phyloP scores from a whole-genome alignment of 2,113 vertebrate genomes.

The Suncus etruscus region DNA sequence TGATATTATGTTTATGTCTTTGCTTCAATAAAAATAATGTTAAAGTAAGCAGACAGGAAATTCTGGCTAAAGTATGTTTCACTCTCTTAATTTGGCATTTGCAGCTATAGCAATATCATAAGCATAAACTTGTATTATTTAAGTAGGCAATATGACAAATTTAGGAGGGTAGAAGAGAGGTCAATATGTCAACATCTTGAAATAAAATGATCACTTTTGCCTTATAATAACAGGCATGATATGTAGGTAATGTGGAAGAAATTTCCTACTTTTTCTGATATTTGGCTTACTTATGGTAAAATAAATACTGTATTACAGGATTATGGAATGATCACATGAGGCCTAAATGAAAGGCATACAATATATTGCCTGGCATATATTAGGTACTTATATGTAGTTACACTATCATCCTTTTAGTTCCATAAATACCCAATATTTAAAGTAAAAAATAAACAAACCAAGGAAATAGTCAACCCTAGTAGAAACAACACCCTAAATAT shows the following conservation, averaged over 20 bases:
- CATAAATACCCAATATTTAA: background rate
- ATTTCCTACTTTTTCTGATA: background rate
- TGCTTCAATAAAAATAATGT: background rate
- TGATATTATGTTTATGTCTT: background rate
- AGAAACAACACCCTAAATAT: too few relatives aligned
- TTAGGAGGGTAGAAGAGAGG: background rate
- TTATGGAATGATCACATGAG: background rate
- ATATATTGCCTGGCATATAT: background rate
- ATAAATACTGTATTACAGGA: background rate
- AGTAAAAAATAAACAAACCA: background rate
- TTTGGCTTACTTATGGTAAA: background rate
- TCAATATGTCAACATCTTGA: constrained; percentile 16
- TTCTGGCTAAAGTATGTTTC: background rate
- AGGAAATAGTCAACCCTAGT: background rate
- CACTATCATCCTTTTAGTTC: background rate
- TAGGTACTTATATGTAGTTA: background rate
- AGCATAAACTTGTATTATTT: background rate
- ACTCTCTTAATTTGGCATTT: background rate
- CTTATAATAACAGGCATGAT: background rate
- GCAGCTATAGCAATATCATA: background rate
- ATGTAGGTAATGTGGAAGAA: background rate
- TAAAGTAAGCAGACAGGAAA: background rate
- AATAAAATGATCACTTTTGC: background rate
- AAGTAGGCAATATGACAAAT: background rate
- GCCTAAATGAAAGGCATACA: background rate